phyloP scores from a whole-genome alignment of 2,888 invertebrate species.

The Plagiodera versicolora region DNA sequence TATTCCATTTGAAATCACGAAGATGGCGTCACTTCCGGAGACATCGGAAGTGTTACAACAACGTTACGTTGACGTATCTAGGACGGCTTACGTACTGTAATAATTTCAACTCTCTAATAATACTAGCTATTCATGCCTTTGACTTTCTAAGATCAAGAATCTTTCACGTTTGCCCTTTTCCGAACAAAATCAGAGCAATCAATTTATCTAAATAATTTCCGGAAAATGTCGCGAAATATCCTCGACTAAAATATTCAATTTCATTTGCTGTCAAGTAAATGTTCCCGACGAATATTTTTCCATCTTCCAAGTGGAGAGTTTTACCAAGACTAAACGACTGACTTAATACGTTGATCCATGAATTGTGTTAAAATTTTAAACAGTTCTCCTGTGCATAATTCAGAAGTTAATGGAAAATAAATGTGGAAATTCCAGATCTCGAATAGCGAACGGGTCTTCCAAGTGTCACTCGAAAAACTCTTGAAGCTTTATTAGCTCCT shows the following conservation, averaged over 20 bases:
- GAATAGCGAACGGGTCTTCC: slow-evolving; percentile 33
- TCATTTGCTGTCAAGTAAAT: not conserved
- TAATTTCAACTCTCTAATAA: no score
- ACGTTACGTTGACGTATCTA: no score
- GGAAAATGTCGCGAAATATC: not conserved
- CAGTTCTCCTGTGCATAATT: slow-evolving; percentile 44
- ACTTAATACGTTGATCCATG: not conserved
- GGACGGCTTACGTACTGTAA: no score
- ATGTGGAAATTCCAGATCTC: slow-evolving; percentile 34
- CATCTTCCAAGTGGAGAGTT: not conserved
- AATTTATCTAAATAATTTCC: not conserved
- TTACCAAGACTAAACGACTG: not conserved
- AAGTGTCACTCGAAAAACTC: slow-evolving; percentile 36
- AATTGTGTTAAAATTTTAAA: slow-evolving; percentile 41
- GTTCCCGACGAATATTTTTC: not conserved
- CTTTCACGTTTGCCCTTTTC: no score
- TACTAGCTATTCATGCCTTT: no score
- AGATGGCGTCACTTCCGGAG: no score
- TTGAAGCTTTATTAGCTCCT: slow-evolving; percentile 36
- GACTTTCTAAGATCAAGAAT: no score
- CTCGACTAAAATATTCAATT: not conserved
- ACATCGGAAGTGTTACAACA: no score
- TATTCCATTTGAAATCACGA: no score
- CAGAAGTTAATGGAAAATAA: slow-evolving; percentile 47
- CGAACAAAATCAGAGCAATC: no score